Base-by-base conservation (phyloP, 2,797 vertebrate genomes). In the Cetoscarus ocellatus region DNA sequence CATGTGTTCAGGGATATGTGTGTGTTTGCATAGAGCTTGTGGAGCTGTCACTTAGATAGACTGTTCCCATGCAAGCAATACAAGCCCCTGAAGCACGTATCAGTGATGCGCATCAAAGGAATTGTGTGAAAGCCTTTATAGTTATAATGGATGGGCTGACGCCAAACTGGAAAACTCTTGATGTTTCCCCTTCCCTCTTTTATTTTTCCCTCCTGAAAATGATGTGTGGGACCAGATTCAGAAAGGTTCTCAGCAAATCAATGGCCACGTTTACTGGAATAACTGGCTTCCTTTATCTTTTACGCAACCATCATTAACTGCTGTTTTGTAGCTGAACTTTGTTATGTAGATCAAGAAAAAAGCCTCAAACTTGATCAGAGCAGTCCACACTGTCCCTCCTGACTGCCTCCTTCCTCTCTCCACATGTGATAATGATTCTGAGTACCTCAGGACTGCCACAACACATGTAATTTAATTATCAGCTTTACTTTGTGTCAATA, bases 401-500 rank as follows among this genome's bases (percentile, higher is more conserved):
- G 8, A 62, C 75, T 68, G 76, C 63, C 48, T 67, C 63, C 53
- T 80, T 61, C 74, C 70, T 68, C 77, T 67, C 63, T 57, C 58
- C 60, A 86, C 94, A 94, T 90, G 91, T 95, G 93, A 90, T 93
- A 93, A 93, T 93, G 88, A 94, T 94, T 93, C 78, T 71, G 74
- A 80, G 79, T 90, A 87, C 92, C 92, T 87, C 76, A 82, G 82
- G 86, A 87, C 83, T 84, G 85, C 91, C 83, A 87, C 91, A 92
- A 91, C 89, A 90, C 89, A 73, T 92, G 92, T 95, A 89, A 94
- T 93, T 94, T 92, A 92, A 94, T 95, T 94, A 94, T 93, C 94
- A 89, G 90, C 92, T 87, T 87, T 89, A 87, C 91, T 93, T 93
- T 92, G 86, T 93, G 92, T 93, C 93, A 90, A 86, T 88, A 89